These are phyloP conservation scores for Trichosurus vulpecula DNA, from an alignment of 2,797 vertebrate genomes.

Conservation along the genomic window DNA sequence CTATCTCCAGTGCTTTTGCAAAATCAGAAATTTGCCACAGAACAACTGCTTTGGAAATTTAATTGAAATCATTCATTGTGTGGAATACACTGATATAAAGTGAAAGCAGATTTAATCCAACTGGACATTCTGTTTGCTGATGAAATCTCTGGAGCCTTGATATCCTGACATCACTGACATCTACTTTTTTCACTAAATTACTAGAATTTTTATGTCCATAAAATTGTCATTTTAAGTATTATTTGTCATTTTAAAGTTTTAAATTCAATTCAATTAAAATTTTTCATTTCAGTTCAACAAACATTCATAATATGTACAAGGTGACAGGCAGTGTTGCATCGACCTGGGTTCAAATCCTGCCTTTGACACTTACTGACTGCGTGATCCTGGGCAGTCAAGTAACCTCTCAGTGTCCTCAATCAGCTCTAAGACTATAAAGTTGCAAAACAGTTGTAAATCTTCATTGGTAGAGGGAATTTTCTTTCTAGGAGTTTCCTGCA, in stretches of 20 bases:
- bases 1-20: background rate
- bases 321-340: background rate
- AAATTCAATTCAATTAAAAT: slow-evolving; percentile 33
- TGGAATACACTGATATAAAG: slow-evolving; percentile 48
- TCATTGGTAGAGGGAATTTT: background rate
- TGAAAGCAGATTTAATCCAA: slow-evolving; percentile 50
- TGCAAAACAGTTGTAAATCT: background rate
- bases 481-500: background rate
- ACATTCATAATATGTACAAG: background rate
- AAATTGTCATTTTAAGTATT: slow-evolving; percentile 37
- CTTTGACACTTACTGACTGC: background rate
- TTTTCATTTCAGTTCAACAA: background rate
- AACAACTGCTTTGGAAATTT: background rate
- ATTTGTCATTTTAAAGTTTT: slow-evolving; percentile 18
- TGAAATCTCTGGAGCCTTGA: slow-evolving; percentile 44
- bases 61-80: background rate
- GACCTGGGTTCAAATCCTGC: background rate
- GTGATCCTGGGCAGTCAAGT: background rate
- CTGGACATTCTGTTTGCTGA: slow-evolving; percentile 51
- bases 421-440: background rate
- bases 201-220: slow-evolving; percentile 58
- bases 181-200: slow-evolving; percentile 51
- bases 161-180: background rate
- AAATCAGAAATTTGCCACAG: background rate
- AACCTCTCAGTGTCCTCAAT: background rate